phyloP scores from a whole-genome alignment of 2,888 invertebrate genomes.

The Erannis defoliaria region DNA sequence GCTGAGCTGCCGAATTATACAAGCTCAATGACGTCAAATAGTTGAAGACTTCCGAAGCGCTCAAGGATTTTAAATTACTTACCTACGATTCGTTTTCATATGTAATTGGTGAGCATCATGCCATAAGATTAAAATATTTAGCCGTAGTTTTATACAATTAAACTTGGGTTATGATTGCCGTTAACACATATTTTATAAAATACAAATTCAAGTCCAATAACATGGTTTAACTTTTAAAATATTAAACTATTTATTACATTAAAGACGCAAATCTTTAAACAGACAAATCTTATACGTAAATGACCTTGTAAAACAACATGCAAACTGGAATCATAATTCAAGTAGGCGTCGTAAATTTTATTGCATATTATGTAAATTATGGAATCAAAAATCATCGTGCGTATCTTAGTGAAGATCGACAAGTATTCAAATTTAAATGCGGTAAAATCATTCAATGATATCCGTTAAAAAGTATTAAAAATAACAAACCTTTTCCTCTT shows the following conservation, averaged over 20 bases:
- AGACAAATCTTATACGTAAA: constrained; percentile 19
- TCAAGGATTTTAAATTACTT: constrained; percentile 66
- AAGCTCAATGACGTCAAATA: constrained; percentile 64
- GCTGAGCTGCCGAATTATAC: constrained; percentile 47
- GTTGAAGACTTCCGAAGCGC: constrained; percentile 79
- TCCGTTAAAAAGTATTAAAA: constrained; percentile 3
- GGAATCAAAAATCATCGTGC: constrained; percentile 2
- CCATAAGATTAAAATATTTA: constrained; percentile 39
- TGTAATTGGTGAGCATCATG: constrained; percentile 38
- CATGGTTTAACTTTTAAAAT: neutral
- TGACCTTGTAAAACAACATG: constrained; percentile 7
- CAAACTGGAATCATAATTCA: constrained; percentile 19
- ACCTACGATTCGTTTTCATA: constrained; percentile 38
- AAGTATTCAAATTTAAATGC: neutral
- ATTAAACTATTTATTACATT: too few relatives aligned
- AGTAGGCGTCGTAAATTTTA: constrained; percentile 13
- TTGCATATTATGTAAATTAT: constrained; percentile 19
- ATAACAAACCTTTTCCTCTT: constrained; percentile 81
- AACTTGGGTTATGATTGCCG: neutral
- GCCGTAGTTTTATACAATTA: constrained; percentile 14
- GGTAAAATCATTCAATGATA: constrained; percentile 11
- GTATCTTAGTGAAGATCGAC: neutral
- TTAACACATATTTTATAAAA: constrained; percentile 2
- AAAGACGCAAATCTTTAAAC: neutral
- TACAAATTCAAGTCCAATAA: neutral